A percentile compares a stretch with the other conserved stretches of the same genome.
These are phyloP conservation scores for Achroia grisella DNA, from an alignment of 1,140 invertebrate genomes.

Conservation along the genomic window DNA sequence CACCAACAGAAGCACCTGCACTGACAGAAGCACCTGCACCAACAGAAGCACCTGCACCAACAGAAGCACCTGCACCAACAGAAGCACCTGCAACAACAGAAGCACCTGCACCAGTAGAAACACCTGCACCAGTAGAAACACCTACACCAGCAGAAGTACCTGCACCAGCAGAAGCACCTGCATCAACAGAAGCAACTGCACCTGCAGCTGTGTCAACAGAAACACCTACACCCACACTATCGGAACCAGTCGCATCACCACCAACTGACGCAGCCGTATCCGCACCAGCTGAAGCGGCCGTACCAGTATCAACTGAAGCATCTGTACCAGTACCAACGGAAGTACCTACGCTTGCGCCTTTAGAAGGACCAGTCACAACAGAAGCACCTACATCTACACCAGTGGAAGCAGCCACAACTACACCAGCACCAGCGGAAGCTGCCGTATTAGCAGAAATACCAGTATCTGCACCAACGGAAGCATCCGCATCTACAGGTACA, in stretches of 20 bases:
- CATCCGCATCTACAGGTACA: slow-evolving; percentile 1
- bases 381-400: slow-evolving; percentile 14
- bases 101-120: slow-evolving; percentile 1
- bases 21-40: slow-evolving; percentile 15
- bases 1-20: slow-evolving; percentile 10
- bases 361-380: background rate
- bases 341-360: background rate
- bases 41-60: slow-evolving; percentile 13
- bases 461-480: background rate
- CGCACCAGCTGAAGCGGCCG: background rate
- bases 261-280: slow-evolving; percentile 1
- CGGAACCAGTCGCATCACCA: slow-evolving; percentile 8
- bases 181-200: background rate
- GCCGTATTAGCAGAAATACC: background rate
- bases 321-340: slow-evolving; percentile 4
- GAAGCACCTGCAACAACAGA: slow-evolving; percentile 5
- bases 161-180: background rate
- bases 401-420: slow-evolving; percentile 17
- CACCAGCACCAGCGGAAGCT: slow-evolving; percentile 17
- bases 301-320: slow-evolving; percentile 9
- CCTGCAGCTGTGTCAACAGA: slow-evolving; percentile 5
- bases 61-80: slow-evolving; percentile 17
- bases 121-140: background rate
- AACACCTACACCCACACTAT: background rate
- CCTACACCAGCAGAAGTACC: background rate